phyloP scores from a whole-genome alignment of 1,140 invertebrate genomes.

The Eumaeus atala region DNA sequence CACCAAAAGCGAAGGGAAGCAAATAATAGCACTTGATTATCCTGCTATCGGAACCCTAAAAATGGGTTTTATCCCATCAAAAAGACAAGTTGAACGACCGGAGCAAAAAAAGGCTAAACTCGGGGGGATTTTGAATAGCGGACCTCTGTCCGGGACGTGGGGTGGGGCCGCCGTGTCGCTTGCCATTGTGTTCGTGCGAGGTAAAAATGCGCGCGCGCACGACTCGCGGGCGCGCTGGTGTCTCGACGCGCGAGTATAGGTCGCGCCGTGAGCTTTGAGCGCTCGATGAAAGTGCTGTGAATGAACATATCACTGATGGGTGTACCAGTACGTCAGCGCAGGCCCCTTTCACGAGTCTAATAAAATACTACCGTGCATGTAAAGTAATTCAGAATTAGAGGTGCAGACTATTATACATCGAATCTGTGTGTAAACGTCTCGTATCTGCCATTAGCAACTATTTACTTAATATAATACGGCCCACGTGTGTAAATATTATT shows the following conservation, averaged over 20 bases:
- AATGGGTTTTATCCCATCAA: constrained; percentile 36
- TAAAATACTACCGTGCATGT: too few relatives aligned
- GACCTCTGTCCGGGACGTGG: constrained; percentile 9
- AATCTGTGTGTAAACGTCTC: too few relatives aligned
- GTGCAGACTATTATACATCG: too few relatives aligned
- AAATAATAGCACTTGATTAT: constrained; percentile 12
- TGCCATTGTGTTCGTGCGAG: neutral
- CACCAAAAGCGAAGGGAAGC: constrained; percentile 1
- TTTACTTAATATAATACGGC: neutral
- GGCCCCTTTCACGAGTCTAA: too few relatives aligned
- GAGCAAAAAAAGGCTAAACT: constrained; percentile 33
- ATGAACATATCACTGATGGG: too few relatives aligned
- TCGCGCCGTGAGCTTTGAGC: neutral
- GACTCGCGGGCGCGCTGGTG: constrained; percentile 10
- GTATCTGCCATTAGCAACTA: neutral
- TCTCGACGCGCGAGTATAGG: neutral
- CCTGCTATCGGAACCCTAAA: constrained; percentile 10
- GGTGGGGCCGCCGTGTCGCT: neutral
- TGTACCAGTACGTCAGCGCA: too few relatives aligned
- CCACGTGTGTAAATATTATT: constrained; percentile 8
- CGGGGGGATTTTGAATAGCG: constrained; percentile 23
- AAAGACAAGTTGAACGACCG: constrained; percentile 54
- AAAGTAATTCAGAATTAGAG: too few relatives aligned
- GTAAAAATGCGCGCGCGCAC: constrained; percentile 19
- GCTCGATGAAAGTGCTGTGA: too few relatives aligned